Conservation (phyloP, 2,888 invertebrate genomes). For the Lordiphosa fenestrarum region DNA sequence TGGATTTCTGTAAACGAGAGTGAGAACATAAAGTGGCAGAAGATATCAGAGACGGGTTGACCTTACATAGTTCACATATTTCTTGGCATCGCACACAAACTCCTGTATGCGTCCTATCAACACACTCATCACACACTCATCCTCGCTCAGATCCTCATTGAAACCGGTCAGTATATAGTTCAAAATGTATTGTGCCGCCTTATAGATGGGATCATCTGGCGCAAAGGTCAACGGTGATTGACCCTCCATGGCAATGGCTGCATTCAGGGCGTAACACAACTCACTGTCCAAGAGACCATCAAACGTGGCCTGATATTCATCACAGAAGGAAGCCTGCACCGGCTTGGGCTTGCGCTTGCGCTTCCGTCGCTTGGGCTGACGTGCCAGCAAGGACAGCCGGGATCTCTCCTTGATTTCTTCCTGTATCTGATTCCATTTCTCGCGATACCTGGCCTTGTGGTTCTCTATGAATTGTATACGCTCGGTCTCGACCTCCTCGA, state of each 20-base stretch:
- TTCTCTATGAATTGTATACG: slow-evolving; percentile 60
- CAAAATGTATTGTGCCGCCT: slow-evolving; percentile 77
- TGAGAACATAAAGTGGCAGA: too few relatives aligned
- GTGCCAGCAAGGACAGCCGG: background rate
- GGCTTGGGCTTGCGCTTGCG: slow-evolving; percentile 26
- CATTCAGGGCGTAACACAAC: slow-evolving; percentile 71
- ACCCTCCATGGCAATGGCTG: slow-evolving; percentile 68
- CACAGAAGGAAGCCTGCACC: slow-evolving; percentile 35
- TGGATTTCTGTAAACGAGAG: slow-evolving; percentile 61
- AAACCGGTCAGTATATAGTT: slow-evolving; percentile 71
- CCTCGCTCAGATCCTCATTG: slow-evolving; percentile 69
- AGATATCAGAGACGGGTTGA: too few relatives aligned
- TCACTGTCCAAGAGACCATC: slow-evolving; percentile 69
- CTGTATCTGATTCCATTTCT: slow-evolving; percentile 66
- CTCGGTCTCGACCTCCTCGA: slow-evolving; percentile 39
- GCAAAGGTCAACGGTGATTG: slow-evolving; percentile 51
- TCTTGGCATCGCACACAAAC: slow-evolving; percentile 71
- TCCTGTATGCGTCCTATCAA: slow-evolving; percentile 57
- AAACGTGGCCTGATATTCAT: slow-evolving; percentile 57
- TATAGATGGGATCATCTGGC: slow-evolving; percentile 72
- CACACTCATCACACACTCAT: slow-evolving; percentile 46
- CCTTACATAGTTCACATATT: slow-evolving; percentile 72
- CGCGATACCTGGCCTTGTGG: slow-evolving; percentile 51
- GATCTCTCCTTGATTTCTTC: slow-evolving; percentile 45
- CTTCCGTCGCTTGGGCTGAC: slow-evolving; percentile 27